These are phyloP conservation scores for Hypothenemus hampei DNA, from an alignment of 1,140 invertebrate species.

Conservation along the genomic window DNA sequence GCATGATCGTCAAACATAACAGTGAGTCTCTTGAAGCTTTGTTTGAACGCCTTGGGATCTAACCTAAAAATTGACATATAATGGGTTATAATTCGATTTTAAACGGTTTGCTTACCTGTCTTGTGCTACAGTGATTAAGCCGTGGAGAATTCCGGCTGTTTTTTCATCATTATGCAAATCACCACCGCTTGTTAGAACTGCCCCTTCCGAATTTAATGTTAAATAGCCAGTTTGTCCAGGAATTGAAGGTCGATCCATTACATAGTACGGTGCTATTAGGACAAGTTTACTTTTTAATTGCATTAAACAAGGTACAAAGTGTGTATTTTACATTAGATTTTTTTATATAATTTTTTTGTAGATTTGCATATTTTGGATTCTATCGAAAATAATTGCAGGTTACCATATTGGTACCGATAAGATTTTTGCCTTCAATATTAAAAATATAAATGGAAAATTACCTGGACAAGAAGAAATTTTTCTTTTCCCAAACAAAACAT, in stretches of 20 bases:
- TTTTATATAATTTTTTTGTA: too few species aligned
- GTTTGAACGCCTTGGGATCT: constrained; percentile 10
- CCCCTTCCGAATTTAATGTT: constrained; percentile 21
- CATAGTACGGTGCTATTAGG: too few species aligned
- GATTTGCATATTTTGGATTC: too few species aligned
- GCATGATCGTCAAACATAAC: constrained; percentile 21
- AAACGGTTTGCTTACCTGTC: constrained; percentile 9
- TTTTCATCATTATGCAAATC: constrained; percentile 26
- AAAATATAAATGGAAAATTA: too few species aligned
- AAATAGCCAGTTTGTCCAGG: constrained; percentile 20
- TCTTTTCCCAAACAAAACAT: too few species aligned
- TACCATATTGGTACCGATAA: too few species aligned
- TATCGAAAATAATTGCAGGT: too few species aligned
- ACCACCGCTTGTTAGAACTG: constrained; percentile 19
- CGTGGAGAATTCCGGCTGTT: constrained; percentile 9
- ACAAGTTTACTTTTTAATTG: too few species aligned
- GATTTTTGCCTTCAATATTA: too few species aligned
- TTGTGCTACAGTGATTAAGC: constrained; percentile 11
- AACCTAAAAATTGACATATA: not conserved
- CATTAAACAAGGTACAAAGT: too few species aligned
- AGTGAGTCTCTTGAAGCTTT: constrained; percentile 17
- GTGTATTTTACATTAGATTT: too few species aligned
- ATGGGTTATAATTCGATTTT: not conserved
- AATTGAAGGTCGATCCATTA: constrained; percentile 21
- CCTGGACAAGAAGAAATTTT: too few species aligned